A percentile compares a stretch with the other conserved stretches of the same genome.
Conservation (phyloP, 2,113 vertebrate genomes). For the Oncorhynchus nerka region DNA sequence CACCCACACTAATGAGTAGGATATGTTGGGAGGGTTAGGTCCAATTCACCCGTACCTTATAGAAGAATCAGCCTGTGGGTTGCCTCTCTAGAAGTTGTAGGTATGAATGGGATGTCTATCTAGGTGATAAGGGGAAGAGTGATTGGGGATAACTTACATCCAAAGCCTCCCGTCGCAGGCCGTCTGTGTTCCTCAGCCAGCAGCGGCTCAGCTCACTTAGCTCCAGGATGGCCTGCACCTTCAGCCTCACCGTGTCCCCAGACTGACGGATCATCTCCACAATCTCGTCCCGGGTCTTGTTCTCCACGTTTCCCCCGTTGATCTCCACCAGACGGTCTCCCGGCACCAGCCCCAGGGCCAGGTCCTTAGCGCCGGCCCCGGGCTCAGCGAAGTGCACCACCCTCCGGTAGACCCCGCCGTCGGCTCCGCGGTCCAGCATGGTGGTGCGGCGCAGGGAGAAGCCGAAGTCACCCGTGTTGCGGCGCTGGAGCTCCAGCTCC, state of each 20-base stretch:
- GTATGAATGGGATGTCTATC: background rate
- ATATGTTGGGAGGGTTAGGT: too few species aligned
- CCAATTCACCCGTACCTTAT: background rate
- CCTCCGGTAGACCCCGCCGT: slow-evolving; percentile 82
- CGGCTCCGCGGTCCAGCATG: slow-evolving; percentile 84
- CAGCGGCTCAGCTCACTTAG: slow-evolving; percentile 90
- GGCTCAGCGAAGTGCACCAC: slow-evolving; percentile 96
- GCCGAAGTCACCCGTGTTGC: slow-evolving; percentile 93
- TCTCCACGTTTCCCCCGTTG: slow-evolving; percentile 91
- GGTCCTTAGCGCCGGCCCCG: slow-evolving; percentile 86
- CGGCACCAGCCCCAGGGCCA: slow-evolving; percentile 87
- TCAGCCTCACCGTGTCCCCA: slow-evolving; percentile 86
- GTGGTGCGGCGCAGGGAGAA: slow-evolving; percentile 92
- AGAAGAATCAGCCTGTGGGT: background rate
- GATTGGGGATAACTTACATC: background rate
- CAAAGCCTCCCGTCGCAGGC: slow-evolving; percentile 60
- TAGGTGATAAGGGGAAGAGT: background rate
- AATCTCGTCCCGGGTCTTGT: slow-evolving; percentile 90
- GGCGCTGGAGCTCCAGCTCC: slow-evolving; percentile 86
- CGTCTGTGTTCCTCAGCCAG: slow-evolving; percentile 82
- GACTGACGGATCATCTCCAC: slow-evolving; percentile 99
- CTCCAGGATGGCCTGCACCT: slow-evolving; percentile 94
- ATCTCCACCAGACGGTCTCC: slow-evolving; percentile 94
- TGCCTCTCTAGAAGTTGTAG: background rate
- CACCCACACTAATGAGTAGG: too few species aligned